phyloP scores from a whole-genome alignment of 2,888 invertebrate genomes.

The Oxycera nigricornis region DNA sequence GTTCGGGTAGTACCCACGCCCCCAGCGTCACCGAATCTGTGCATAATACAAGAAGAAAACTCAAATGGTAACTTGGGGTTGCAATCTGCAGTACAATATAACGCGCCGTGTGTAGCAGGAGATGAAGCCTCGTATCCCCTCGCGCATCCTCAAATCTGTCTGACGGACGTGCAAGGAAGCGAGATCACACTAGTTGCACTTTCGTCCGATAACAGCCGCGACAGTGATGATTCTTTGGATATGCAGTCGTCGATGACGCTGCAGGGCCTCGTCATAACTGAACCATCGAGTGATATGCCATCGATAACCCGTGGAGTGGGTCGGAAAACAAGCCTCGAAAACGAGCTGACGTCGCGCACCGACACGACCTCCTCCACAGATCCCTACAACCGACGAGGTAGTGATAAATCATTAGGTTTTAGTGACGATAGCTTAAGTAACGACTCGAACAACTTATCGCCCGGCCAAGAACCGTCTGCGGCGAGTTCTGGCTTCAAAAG shows the following conservation, averaged over 20 bases:
- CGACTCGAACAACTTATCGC: slow-evolving; percentile 67
- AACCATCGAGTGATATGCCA: slow-evolving; percentile 77
- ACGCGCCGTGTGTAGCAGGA: slow-evolving; percentile 12
- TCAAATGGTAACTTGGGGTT: slow-evolving; percentile 64
- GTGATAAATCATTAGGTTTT: slow-evolving; percentile 74
- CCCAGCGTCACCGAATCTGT: slow-evolving; percentile 65
- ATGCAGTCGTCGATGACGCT: slow-evolving; percentile 63
- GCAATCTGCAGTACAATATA: slow-evolving; percentile 43
- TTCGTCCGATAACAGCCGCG: slow-evolving; percentile 76
- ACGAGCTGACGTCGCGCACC: slow-evolving; percentile 58
- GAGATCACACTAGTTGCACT: slow-evolving; percentile 79
- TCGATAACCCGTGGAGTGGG: slow-evolving; percentile 83
- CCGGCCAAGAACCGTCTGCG: slow-evolving; percentile 65
- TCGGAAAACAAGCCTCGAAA: slow-evolving; percentile 72
- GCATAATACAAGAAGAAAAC: slow-evolving; percentile 81
- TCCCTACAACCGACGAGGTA: slow-evolving; percentile 68
- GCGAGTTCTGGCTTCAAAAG: slow-evolving; percentile 70
- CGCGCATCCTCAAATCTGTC: slow-evolving; percentile 84
- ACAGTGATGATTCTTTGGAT: slow-evolving; percentile 74
- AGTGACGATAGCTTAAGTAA: slow-evolving; percentile 78
- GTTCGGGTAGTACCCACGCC: slow-evolving; percentile 61
- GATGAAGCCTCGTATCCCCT: slow-evolving; percentile 52
- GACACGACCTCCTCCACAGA: slow-evolving; percentile 38
- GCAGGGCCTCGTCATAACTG: slow-evolving; percentile 71
- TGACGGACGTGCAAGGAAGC: slow-evolving; percentile 89